Evolutionary conservation across 2,888 invertebrate species (phyloP).

Genomic region (Stenoptilia bipunctidactyla): DNA sequence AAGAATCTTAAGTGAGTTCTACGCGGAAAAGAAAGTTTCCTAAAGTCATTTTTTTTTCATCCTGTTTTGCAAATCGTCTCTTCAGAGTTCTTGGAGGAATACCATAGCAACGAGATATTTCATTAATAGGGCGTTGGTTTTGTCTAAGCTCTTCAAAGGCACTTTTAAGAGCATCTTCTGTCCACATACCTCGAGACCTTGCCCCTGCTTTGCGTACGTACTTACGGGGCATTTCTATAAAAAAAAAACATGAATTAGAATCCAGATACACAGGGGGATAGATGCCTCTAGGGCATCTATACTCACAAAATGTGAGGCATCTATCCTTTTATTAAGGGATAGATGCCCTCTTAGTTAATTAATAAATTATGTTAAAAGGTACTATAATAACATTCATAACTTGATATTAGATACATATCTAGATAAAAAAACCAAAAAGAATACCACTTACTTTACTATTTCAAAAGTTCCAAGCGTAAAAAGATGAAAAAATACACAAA

Average conservation of each 20-base stretch:
- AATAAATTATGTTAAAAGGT: not conserved
- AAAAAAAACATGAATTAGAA: slow-evolving; percentile 8
- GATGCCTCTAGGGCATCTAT: not conserved
- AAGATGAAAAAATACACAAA: not conserved
- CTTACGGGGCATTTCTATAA: slow-evolving; percentile 9
- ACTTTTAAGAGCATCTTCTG: slow-evolving; percentile 5
- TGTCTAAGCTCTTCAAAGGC: slow-evolving; percentile 5
- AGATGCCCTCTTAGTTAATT: not conserved
- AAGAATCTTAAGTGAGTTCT: no score
- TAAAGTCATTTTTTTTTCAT: slow-evolving; percentile 13
- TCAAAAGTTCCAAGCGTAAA: not conserved
- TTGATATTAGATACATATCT: not conserved
- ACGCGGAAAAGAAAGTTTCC: not conserved
- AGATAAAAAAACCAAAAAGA: not conserved
- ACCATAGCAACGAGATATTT: slow-evolving; percentile 20
- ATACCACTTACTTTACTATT: not conserved
- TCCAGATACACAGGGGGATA: not conserved
- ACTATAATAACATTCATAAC: not conserved
- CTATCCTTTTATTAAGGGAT: not conserved
- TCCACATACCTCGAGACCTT: slow-evolving; percentile 9
- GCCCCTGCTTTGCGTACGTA: slow-evolving; percentile 11
- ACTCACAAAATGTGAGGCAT: not conserved
- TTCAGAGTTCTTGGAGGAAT: slow-evolving; percentile 20
- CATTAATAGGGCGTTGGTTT: slow-evolving; percentile 13
- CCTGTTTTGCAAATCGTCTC: slow-evolving; percentile 19